These are phyloP conservation scores for Dasysyrphus albostriatus DNA, from an alignment of 2,888 invertebrate genomes.

Conservation along the genomic window DNA sequence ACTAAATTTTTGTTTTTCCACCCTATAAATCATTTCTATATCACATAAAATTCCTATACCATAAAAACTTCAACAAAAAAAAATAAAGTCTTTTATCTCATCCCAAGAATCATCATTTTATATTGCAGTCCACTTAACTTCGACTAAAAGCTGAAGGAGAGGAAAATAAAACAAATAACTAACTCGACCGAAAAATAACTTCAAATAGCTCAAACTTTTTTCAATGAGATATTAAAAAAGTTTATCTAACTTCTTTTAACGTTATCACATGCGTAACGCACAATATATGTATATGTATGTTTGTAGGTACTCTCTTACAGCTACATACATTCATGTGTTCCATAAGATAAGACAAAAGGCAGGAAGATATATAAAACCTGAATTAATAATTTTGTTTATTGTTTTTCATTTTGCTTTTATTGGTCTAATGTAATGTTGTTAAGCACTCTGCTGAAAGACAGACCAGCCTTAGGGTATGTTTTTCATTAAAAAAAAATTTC, in stretches of 20 bases:
- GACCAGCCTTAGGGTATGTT: constrained; percentile 60
- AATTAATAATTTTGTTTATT: constrained; percentile 74
- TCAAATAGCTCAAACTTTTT: constrained; percentile 42
- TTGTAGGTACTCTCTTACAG: too few species aligned
- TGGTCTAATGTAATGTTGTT: constrained; percentile 65
- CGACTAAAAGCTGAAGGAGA: neutral
- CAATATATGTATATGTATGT: too few species aligned
- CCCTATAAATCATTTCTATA: neutral
- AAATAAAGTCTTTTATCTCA: constrained; percentile 38
- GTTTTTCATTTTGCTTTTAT: constrained; percentile 63
- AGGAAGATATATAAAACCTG: constrained; percentile 40
- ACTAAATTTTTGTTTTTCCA: neutral
- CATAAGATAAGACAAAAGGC: constrained; percentile 10
- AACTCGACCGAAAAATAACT: constrained; percentile 48
- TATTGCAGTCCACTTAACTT: constrained; percentile 38
- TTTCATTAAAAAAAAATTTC: constrained; percentile 59
- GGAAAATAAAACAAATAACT: constrained; percentile 41
- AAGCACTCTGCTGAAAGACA: constrained; percentile 63
- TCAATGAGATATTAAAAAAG: constrained; percentile 47
- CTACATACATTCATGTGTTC: neutral
- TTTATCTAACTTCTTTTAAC: constrained; percentile 17
- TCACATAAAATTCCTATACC: neutral
- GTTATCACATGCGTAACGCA: constrained; percentile 28
- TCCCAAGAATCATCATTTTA: constrained; percentile 29
- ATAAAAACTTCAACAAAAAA: constrained; percentile 3